Conservation (phyloP, 2,797 vertebrate species). For the Hemitrygon akajei region DNA sequence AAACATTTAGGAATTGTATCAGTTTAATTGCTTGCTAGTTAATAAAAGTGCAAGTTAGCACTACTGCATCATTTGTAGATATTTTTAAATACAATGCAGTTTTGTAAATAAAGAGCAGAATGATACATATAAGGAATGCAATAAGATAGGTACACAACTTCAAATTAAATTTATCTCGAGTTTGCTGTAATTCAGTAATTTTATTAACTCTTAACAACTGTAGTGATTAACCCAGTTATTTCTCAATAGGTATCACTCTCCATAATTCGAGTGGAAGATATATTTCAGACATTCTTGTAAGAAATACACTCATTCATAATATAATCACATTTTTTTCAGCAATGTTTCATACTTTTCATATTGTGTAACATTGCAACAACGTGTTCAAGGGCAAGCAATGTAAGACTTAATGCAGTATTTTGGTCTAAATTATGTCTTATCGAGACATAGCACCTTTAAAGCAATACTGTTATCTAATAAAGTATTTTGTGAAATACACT, state of each 20-base stretch:
- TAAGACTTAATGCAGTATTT: neutral
- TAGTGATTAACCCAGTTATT: neutral
- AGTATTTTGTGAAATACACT: neutral
- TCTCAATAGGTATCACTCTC: neutral
- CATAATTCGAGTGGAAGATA: neutral
- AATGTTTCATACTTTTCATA: neutral
- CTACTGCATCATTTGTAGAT: neutral
- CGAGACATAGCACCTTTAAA: neutral
- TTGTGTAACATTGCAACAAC: neutral
- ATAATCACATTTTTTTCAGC: neutral
- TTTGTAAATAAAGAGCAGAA: neutral
- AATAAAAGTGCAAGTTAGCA: neutral
- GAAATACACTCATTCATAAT: neutral
- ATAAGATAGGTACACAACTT: neutral
- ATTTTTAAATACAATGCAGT: neutral
- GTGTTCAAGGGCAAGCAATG: neutral
- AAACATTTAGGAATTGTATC: neutral
- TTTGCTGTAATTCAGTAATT: neutral
- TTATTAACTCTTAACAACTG: conserved; percentile 7
- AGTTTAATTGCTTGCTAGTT: too few species aligned
- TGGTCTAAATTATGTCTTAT: neutral
- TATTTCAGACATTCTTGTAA: neutral
- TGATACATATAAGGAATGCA: neutral
- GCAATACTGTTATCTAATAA: neutral
- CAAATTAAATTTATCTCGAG: neutral